These are phyloP conservation scores for Corythornis madagascariensis DNA, from an alignment of 2,113 vertebrate genomes.

Conservation along the genomic window DNA sequence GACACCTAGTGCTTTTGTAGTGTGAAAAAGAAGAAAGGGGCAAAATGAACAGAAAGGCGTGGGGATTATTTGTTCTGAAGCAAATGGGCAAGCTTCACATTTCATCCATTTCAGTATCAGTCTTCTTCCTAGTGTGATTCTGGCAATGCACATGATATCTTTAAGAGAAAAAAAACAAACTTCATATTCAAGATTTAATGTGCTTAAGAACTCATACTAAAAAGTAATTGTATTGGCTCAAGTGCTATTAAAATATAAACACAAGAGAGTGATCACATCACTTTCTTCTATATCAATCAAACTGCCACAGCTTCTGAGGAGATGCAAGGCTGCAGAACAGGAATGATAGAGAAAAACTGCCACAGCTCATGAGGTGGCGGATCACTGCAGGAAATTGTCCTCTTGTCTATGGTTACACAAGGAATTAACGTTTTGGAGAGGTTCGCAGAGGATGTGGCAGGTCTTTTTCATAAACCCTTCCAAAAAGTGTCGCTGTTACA, in stretches of 20 bases:
- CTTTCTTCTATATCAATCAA: background rate
- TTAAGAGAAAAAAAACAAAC: background rate
- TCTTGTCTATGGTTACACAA: background rate
- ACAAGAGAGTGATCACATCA: background rate
- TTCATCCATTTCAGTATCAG: background rate
- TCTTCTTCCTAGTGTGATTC: background rate
- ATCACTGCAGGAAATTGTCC: background rate
- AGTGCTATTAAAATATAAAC: background rate
- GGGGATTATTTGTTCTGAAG: background rate
- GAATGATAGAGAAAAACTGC: background rate
- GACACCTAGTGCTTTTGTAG: background rate
- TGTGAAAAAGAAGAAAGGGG: background rate
- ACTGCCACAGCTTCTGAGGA: background rate
- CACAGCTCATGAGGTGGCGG: background rate
- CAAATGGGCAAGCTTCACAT: background rate
- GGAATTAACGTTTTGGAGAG: background rate
- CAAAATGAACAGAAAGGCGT: background rate
- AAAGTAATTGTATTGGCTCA: background rate
- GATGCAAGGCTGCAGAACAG: background rate
- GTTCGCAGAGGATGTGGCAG: background rate
- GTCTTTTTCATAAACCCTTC: conserved; percentile 76
- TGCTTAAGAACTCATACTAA: background rate
- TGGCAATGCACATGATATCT: background rate
- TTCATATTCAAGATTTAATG: background rate
- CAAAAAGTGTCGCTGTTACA: conserved; percentile 72